Conservation (phyloP, 2,797 vertebrate species). For the Odontamblyopus lacepedii region DNA sequence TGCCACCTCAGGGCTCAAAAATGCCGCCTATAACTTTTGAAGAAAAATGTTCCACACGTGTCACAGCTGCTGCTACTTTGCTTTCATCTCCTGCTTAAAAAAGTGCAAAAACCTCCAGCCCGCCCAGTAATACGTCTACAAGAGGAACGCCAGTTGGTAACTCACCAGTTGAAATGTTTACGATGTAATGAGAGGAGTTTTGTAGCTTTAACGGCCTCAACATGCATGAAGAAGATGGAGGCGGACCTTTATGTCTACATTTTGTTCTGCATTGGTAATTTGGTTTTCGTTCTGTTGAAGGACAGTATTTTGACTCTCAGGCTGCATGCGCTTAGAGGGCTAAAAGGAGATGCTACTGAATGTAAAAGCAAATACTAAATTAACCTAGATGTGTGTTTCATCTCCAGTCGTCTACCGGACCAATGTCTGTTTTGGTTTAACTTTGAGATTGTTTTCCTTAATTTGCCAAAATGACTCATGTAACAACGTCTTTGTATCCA, state of each 20-base stretch:
- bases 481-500: conserved; percentile 70
- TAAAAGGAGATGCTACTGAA: conserved; percentile 79
- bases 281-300: conserved; percentile 25
- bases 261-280: conserved; percentile 39
- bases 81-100: conserved; percentile 66
- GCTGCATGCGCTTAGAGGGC: conserved; percentile 82
- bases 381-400: conserved; percentile 56
- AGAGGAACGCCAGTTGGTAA: conserved; percentile 25
- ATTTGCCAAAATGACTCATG: conserved; percentile 60
- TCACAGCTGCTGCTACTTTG: conserved; percentile 62
- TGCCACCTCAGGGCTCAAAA: conserved; percentile 70
- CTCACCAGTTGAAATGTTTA: conserved; percentile 7
- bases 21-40: conserved; percentile 39
- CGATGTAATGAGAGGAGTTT: conserved; percentile 22
- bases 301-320: conserved; percentile 61
- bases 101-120: conserved; percentile 41
- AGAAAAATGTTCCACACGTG: conserved; percentile 22
- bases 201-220: conserved; percentile 63
- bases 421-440: conserved; percentile 54
- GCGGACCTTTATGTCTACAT: conserved; percentile 32
- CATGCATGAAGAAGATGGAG: conserved; percentile 60
- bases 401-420: conserved; percentile 70
- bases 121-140: conserved; percentile 21
- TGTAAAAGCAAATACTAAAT: conserved; percentile 74
- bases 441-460: conserved; percentile 44